Conservation (phyloP, 2,113 vertebrate genomes). For the Mixornis gularis region DNA sequence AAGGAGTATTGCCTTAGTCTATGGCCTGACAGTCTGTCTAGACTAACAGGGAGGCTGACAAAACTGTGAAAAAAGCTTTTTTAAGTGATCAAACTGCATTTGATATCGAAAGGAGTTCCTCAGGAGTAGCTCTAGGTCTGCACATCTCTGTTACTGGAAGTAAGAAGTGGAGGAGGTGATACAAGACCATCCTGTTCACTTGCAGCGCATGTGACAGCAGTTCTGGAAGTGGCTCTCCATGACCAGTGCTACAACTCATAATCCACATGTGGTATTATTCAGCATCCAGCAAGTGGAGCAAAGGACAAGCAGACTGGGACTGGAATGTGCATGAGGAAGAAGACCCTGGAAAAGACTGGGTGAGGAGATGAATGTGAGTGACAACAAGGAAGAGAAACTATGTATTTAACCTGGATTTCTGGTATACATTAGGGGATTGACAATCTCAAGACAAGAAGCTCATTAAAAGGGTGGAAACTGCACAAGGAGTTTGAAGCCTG, state of each 20-base stretch:
- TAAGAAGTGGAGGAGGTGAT: neutral
- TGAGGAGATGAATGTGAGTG: neutral
- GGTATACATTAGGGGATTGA: neutral
- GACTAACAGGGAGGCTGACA: neutral
- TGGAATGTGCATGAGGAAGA: neutral
- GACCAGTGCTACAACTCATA: rapidly evolving
- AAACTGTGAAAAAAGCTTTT: neutral
- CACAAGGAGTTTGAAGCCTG: neutral
- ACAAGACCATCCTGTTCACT: neutral
- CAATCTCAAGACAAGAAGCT: neutral
- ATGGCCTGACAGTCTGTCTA: neutral
- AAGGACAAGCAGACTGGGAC: neutral
- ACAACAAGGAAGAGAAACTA: neutral
- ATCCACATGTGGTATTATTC: neutral
- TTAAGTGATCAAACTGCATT: neutral
- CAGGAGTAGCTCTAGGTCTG: neutral
- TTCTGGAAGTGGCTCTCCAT: neutral
- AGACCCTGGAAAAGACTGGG: neutral
- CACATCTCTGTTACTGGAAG: neutral
- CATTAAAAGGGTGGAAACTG: neutral
- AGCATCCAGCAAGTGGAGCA: neutral
- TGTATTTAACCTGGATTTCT: neutral
- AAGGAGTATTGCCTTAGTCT: neutral
- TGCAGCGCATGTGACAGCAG: neutral
- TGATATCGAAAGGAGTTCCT: neutral